Evolutionary conservation across 2,113 vertebrate species (phyloP), one percentile per base, ranked within the genome.

Genomic region (Corynorhinus townsendii): DNA sequence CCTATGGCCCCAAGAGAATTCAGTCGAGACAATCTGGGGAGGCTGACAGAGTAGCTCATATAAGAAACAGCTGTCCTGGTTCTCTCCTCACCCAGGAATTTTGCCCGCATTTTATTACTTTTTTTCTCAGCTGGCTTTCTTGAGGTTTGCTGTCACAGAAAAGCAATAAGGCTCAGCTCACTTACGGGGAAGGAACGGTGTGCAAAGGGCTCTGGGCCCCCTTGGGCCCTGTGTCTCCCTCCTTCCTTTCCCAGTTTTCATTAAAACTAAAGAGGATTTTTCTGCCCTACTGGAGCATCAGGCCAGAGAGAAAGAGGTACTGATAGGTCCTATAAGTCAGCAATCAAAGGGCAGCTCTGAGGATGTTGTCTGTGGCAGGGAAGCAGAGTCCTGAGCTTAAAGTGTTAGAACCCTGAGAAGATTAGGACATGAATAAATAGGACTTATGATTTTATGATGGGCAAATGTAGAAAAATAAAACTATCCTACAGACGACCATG

Each of bases 31-130:
- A 66, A 54, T 68, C 81, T 83, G 40, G 73, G 93, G 56, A 83
- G 52, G 15, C 89, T 8, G 3, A 66, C 64, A 83, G 91, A 85
- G 75, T 19, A 89, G 10, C 38, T 89, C 73, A 15, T 76, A 24
- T 77, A 89, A 66, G 66, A 83, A 90, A 49, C 69, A 94, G 40
- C 76, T 95, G 20, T 91, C 19, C 62, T 43, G 88, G 12, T 59
- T 93, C 52, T 91, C 17, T 71, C 16, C 38, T 80, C 56, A 69
- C 17, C 26, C 59, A 89, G 62, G 81, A 72, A 84, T 95, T 94
- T 89, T 90, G 76, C 75, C 81, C 80, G 47, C 24, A 79, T 83
- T 93, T 76, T 92, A 72, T 96, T 95, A 91, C 62, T 89, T 89
- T 93, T 38, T 89, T 96, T 16, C 69, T 16, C 75, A 86, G 69